phyloP scores from a whole-genome alignment of 2,888 invertebrate species.

The Habrosyne pyritoides region DNA sequence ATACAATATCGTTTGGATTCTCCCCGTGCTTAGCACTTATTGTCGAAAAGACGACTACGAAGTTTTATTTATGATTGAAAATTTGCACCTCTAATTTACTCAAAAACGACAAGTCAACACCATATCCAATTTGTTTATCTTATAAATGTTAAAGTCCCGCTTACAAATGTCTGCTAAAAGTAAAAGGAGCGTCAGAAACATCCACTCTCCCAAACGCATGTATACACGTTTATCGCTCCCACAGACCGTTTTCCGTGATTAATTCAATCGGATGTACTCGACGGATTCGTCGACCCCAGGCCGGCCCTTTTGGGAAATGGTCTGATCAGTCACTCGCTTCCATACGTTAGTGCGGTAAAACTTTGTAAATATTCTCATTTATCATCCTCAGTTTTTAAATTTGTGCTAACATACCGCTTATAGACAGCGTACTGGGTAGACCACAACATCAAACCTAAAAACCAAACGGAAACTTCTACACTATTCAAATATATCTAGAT shows the following conservation, averaged over 20 bases:
- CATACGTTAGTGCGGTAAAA: constrained; percentile 40
- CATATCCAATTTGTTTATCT: not conserved
- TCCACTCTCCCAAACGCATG: constrained; percentile 1
- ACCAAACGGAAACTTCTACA: too few species aligned
- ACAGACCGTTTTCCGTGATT: constrained; percentile 63
- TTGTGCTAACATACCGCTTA: not conserved
- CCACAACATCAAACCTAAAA: too few species aligned
- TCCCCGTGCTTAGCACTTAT: not conserved
- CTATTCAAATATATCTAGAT: too few species aligned
- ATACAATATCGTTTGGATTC: constrained; percentile 5
- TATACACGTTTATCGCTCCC: constrained; percentile 42
- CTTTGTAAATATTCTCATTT: constrained; percentile 16
- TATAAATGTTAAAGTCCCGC: not conserved
- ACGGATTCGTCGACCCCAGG: constrained; percentile 59
- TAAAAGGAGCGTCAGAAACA: constrained; percentile 4
- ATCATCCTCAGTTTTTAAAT: constrained; percentile 4
- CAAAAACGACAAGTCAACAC: too few species aligned
- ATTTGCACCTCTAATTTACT: too few species aligned
- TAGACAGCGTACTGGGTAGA: too few species aligned
- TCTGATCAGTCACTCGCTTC: constrained; percentile 57
- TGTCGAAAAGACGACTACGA: not conserved
- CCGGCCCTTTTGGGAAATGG: constrained; percentile 57
- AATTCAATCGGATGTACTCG: constrained; percentile 73
- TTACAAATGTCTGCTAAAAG: not conserved
- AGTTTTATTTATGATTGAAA: not conserved